phyloP scores from a whole-genome alignment of 2,888 invertebrate genomes.

The Trichopria drosophilae region DNA sequence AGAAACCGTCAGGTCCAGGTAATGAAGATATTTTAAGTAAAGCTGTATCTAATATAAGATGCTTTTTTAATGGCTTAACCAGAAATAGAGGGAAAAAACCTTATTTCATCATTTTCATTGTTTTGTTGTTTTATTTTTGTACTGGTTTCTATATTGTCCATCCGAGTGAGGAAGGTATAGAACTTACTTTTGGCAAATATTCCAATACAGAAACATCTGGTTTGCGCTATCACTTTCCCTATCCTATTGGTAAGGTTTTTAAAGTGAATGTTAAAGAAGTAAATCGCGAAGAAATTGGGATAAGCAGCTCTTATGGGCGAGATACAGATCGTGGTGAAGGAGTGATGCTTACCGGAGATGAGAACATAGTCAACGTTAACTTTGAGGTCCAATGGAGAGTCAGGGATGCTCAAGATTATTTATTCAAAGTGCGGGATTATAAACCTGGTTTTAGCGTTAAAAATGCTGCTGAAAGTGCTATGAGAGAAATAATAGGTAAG shows the following conservation, averaged over 20 bases:
- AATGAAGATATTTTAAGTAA: slow-evolving; percentile 19
- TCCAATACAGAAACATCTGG: slow-evolving; percentile 20
- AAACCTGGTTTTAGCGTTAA: slow-evolving; percentile 18
- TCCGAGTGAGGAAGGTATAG: slow-evolving; percentile 15
- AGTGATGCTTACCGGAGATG: slow-evolving; percentile 22
- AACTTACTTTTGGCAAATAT: slow-evolving; percentile 19
- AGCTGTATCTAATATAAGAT: slow-evolving; percentile 17
- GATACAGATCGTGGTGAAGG: slow-evolving; percentile 23
- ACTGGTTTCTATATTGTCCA: slow-evolving; percentile 19
- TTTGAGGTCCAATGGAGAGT: slow-evolving; percentile 19
- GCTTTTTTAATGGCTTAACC: slow-evolving; percentile 12
- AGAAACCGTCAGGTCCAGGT: slow-evolving; percentile 16
- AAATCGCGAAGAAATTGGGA: slow-evolving; percentile 21
- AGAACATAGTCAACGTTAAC: slow-evolving; percentile 20
- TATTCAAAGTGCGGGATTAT: slow-evolving; percentile 22
- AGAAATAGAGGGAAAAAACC: slow-evolving; percentile 19
- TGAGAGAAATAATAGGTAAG: slow-evolving; percentile 23
- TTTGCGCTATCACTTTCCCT: slow-evolving; percentile 17
- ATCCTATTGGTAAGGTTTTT: slow-evolving; percentile 20
- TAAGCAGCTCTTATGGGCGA: slow-evolving; percentile 21
- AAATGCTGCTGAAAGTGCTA: slow-evolving; percentile 20
- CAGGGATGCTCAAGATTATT: slow-evolving; percentile 21
- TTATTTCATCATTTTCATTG: slow-evolving; percentile 18
- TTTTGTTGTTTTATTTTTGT: slow-evolving; percentile 16
- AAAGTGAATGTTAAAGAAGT: slow-evolving; percentile 19